These are phyloP conservation scores for Biston stratarius DNA, from an alignment of 2,888 invertebrate species.

Conservation along the genomic window DNA sequence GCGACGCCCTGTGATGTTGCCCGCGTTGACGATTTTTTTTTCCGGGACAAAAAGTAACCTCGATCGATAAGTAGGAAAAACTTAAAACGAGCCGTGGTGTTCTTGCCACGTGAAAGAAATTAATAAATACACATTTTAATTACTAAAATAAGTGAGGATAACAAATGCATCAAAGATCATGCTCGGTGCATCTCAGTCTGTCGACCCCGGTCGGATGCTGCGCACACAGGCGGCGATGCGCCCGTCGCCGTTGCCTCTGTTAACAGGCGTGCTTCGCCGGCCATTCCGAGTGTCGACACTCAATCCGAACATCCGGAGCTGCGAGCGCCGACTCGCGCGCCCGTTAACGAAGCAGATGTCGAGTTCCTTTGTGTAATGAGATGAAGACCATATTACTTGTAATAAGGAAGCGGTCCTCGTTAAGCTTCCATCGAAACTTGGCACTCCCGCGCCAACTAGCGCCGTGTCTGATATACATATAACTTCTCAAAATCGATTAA, in stretches of 20 bases:
- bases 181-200: slow-evolving; percentile 1
- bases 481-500: too few species aligned
- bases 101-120: too few species aligned
- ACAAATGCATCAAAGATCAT: too few species aligned
- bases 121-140: too few species aligned
- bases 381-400: slow-evolving; percentile 1
- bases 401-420: slow-evolving; percentile 12
- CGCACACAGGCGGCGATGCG: neutral
- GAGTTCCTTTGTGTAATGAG: slow-evolving; percentile 13
- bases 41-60: too few species aligned
- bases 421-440: neutral
- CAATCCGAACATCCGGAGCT: slow-evolving; percentile 23
- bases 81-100: too few species aligned
- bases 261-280: neutral
- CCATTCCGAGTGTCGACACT: slow-evolving; percentile 7
- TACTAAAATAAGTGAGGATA: too few species aligned
- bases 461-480: too few species aligned
- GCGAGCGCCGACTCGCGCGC: neutral
- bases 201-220: slow-evolving; percentile 11
- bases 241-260: neutral
- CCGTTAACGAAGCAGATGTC: slow-evolving; percentile 5
- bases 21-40: too few species aligned
- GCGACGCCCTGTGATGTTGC: too few species aligned
- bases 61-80: too few species aligned
- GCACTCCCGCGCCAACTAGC: too few species aligned